These are phyloP conservation scores for Rhinophrynus dorsalis DNA, from an alignment of 2,797 vertebrate genomes.

Conservation along the genomic window DNA sequence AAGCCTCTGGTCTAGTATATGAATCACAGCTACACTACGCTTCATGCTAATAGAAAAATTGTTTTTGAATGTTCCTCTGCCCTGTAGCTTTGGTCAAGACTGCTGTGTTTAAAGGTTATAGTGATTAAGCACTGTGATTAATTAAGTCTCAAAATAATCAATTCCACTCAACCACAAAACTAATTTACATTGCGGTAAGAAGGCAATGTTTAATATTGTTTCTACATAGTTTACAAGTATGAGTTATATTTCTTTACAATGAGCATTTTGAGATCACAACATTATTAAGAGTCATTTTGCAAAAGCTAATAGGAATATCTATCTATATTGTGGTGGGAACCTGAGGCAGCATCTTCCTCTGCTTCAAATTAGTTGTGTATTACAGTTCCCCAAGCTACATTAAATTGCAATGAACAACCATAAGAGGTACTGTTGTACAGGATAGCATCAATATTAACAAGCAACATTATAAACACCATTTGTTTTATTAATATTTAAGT, in stretches of 20 bases:
- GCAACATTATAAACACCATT: no score
- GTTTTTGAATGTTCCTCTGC: constrained; percentile 42
- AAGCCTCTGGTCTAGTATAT: constrained; percentile 23
- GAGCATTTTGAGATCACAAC: constrained; percentile 35
- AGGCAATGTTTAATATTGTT: constrained; percentile 55
- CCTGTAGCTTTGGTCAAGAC: constrained; percentile 62
- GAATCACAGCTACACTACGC: constrained; percentile 15
- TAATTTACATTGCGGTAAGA: constrained; percentile 64
- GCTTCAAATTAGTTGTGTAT: constrained; percentile 35
- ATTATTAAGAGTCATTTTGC: constrained; percentile 54
- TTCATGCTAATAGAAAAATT: constrained; percentile 35
- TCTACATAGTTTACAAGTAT: constrained; percentile 48
- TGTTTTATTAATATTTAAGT: no score
- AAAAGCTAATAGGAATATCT: constrained; percentile 56
- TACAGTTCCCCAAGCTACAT: constrained; percentile 37
- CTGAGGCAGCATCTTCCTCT: constrained; percentile 34
- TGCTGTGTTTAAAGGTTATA: constrained; percentile 69
- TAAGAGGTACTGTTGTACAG: no score
- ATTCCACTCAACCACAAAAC: constrained; percentile 82
- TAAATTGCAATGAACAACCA: constrained; percentile 34
- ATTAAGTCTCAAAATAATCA: constrained; percentile 86
- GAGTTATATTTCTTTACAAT: constrained; percentile 46
- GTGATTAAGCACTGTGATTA: constrained; percentile 85
- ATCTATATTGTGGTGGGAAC: constrained; percentile 48
- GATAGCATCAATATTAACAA: no score